A percentile compares a stretch with the other conserved stretches of the same genome.
Conservation (phyloP, 2,797 vertebrate species). For the Calcarius lapponicus region DNA sequence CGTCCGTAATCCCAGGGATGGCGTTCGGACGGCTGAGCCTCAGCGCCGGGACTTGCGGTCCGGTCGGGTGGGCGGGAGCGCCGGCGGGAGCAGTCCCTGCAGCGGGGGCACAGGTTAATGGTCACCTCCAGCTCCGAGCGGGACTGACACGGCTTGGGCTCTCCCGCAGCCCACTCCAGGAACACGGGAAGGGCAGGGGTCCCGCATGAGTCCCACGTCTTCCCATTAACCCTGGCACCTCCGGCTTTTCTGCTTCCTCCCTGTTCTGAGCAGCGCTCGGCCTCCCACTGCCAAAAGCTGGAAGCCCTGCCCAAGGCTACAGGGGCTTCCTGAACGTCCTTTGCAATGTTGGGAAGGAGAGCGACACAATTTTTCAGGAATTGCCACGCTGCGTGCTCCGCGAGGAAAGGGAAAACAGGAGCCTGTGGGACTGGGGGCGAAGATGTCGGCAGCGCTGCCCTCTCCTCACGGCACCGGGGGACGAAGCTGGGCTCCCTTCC, state of each 20-base stretch:
- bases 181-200: background rate
- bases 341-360: too few species aligned
- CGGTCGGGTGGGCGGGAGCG: too few species aligned
- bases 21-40: background rate
- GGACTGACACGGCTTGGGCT: rapidly evolving
- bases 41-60: too few species aligned
- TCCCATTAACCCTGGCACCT: rapidly evolving
- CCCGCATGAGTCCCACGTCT: too few species aligned
- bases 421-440: rapidly evolving
- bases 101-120: background rate
- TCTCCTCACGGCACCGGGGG: background rate
- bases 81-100: background rate
- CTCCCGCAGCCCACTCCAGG: background rate
- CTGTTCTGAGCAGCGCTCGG: background rate
- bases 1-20: too few species aligned
- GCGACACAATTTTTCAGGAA: background rate
- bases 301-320: background rate
- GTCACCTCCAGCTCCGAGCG: too few species aligned
- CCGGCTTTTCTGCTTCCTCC: background rate
- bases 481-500: rapidly evolving
- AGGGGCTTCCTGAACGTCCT: too few species aligned
- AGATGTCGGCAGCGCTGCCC: background rate
- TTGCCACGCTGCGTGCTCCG: background rate
- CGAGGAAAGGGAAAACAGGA: background rate
- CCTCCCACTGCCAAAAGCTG: rapidly evolving